Evolutionary conservation across 2,797 vertebrate species (phyloP).

Genomic region (Chrysocyon brachyurus): DNA sequence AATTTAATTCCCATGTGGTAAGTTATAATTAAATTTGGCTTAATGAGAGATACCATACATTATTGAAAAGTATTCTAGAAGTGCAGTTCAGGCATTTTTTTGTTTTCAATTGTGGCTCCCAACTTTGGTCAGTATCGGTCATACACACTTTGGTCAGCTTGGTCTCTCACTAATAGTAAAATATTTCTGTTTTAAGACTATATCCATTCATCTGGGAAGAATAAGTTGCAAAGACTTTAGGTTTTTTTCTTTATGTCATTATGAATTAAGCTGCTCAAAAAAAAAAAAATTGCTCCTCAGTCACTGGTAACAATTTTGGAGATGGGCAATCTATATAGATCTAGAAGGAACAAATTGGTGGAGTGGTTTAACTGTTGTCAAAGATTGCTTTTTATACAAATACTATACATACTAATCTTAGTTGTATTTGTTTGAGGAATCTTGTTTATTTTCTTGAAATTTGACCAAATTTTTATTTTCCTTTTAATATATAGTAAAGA

Average conservation of each 20-base stretch:
- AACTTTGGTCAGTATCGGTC: neutral
- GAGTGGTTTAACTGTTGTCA: neutral
- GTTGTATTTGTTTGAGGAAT: neutral
- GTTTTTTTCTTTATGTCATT: neutral
- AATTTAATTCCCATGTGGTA: constrained; percentile 99
- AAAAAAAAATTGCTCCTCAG: neutral
- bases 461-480: constrained; percentile 54
- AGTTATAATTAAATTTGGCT: constrained; percentile 75
- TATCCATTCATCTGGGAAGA: neutral
- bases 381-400: constrained; percentile 25
- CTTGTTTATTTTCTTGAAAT: constrained; percentile 48
- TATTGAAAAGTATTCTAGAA: neutral
- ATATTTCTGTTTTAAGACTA: neutral
- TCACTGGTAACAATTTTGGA: constrained; percentile 23
- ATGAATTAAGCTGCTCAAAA: constrained; percentile 54
- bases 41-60: constrained; percentile 1
- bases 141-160: neutral
- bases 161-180: constrained; percentile 2
- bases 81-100: neutral
- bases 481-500: neutral
- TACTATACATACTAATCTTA: neutral
- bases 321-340: neutral
- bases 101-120: neutral
- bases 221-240: neutral
- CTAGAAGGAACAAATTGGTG: neutral